These are phyloP conservation scores for Lates calcarifer DNA, from an alignment of 2,113 vertebrate species.

Conservation along the genomic window DNA sequence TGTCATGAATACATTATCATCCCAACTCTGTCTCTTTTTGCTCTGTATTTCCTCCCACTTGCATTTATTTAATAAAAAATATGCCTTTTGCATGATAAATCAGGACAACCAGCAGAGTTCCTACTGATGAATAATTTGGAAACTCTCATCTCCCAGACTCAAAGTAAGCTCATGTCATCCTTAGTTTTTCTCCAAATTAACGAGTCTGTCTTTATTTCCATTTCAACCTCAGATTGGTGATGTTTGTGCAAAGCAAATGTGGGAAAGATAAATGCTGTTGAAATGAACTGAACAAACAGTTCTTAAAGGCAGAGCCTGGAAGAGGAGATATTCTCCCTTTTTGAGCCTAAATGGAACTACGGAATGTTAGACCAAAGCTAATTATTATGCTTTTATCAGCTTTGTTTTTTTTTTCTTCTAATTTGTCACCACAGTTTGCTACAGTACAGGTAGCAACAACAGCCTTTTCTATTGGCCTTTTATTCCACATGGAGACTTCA, in stretches of 20 bases:
- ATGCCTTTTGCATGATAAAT: background rate
- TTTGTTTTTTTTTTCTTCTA: no score
- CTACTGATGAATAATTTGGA: conserved; percentile 26
- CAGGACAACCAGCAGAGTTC: background rate
- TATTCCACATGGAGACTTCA: no score
- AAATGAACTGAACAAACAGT: background rate
- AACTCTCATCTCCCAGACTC: conserved; percentile 6
- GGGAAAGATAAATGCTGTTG: background rate
- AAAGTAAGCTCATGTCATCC: conserved; percentile 12
- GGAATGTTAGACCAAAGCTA: background rate
- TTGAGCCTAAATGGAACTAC: background rate
- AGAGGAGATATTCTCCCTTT: background rate
- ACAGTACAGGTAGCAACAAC: no score
- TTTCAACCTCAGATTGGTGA: background rate
- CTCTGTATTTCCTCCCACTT: conserved; percentile 12
- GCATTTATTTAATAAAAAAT: conserved; percentile 16
- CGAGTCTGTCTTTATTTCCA: background rate
- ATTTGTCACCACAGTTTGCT: no score
- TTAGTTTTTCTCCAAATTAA: background rate
- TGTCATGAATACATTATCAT: background rate
- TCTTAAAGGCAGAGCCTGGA: background rate
- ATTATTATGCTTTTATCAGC: no score
- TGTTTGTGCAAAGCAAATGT: no score
- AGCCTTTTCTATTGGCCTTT: no score
- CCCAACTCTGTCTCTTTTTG: background rate